phyloP scores from a whole-genome alignment of 1,140 invertebrate species.

The Manduca sexta region DNA sequence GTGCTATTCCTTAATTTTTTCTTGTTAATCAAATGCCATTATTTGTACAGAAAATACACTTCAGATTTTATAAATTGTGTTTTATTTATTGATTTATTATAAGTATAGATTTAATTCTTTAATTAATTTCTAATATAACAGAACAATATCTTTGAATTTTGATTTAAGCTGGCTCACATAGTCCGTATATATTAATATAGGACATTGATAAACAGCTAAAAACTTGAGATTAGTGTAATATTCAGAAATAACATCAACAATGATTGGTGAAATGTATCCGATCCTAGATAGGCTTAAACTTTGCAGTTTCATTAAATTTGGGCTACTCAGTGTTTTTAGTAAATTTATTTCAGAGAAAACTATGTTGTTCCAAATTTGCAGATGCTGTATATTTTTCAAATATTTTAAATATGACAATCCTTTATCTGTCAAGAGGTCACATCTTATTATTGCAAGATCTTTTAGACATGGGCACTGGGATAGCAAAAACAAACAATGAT shows the following conservation, averaged over 20 bases:
- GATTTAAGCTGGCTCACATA: slow-evolving; percentile 60
- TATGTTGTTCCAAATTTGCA: slow-evolving; percentile 66
- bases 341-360: slow-evolving; percentile 52
- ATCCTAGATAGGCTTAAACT: slow-evolving; percentile 64
- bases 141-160: slow-evolving; percentile 64
- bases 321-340: slow-evolving; percentile 38
- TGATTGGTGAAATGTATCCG: slow-evolving; percentile 47
- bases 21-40: slow-evolving; percentile 33
- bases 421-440: slow-evolving; percentile 59
- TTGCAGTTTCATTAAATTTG: slow-evolving; percentile 38
- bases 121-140: slow-evolving; percentile 33
- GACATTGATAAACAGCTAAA: slow-evolving; percentile 64
- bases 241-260: slow-evolving; percentile 57
- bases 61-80: background rate
- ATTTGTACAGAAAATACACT: slow-evolving; percentile 39
- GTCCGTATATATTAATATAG: slow-evolving; percentile 54
- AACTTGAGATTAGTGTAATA: slow-evolving; percentile 61
- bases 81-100: too few species aligned
- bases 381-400: slow-evolving; percentile 41
- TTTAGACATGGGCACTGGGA: slow-evolving; percentile 45
- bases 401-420: slow-evolving; percentile 44
- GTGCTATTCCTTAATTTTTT: too few species aligned
- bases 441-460: slow-evolving; percentile 59
- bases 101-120: too few species aligned
- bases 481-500: slow-evolving; percentile 44